Base-by-base conservation (phyloP, 2,113 vertebrate species). In the Cnemophilus loriae region DNA sequence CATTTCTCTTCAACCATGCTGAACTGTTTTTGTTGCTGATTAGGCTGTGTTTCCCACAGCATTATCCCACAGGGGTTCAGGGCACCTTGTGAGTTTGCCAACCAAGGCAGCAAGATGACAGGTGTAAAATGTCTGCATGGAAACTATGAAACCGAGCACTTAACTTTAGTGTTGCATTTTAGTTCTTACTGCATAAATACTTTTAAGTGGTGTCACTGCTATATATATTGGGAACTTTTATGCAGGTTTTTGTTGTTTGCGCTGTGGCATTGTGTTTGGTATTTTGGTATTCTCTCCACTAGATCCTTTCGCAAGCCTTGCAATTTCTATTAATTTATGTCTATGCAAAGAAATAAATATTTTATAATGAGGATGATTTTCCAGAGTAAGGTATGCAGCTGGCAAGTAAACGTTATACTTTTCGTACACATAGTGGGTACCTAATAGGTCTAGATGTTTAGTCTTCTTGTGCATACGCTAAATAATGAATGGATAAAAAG, bases 11-110 rank as follows among this genome's bases (percentile, higher is more conserved):
- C 85, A 84, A 11, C 84, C 55, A 39, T 16, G 50, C 78, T 52
- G 59, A 68, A 50, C 90, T 74, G 93, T 87, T 95, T 95, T 97
- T 97, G 96, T 95, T 97, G 97, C 96, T 97, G 97, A 13, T 35
- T 82, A 49, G 96, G 95, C 96, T 95, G 71, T 87, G 39, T 93
- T 92, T 93, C 96, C 94, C 70, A 81, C 44, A 77, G 81, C 95
- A 97, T 81, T 44, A 56, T 96, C 93, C 90, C 77, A 13, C 80
- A 81, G 87, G 87, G 80, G 16, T 65, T 82, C 50, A 61, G 78
- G 86, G 95, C 96, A 97, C 97, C 85, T 90, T 95, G 95, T 98
- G 94, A 94, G 96, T 94, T 67, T 94, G 80, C 65, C 88, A 79
- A 9, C 61, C 47, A 53, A 90, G 88, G 64, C 70, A 80, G 59